Evolutionary conservation across 2,797 vertebrate species (phyloP).

Genomic region (Rhinichthys osculus): DNA sequence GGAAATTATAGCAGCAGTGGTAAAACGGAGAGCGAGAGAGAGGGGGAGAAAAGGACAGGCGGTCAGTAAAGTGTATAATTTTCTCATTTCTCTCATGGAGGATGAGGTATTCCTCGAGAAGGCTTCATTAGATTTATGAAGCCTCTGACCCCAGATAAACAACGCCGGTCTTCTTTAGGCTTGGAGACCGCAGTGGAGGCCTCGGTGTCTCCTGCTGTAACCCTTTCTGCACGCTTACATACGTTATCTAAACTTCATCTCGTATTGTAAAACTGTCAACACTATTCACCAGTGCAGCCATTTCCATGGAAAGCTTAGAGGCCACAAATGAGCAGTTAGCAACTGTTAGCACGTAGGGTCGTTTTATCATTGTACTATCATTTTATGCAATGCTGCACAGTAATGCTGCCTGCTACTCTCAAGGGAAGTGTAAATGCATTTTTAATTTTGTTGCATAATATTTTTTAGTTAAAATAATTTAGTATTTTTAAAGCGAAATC

Average conservation of each 20-base stretch:
- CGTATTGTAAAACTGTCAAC: conserved; percentile 27
- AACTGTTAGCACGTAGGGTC: background rate
- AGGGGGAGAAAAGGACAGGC: conserved; percentile 32
- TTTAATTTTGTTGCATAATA: background rate
- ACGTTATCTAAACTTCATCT: conserved; percentile 14
- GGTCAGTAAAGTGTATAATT: conserved; percentile 76
- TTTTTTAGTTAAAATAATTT: background rate
- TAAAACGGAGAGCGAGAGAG: conserved; percentile 48
- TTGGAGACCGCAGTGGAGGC: conserved; percentile 25
- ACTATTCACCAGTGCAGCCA: background rate
- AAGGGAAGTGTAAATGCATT: background rate
- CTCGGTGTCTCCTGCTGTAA: conserved; percentile 24
- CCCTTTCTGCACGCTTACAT: conserved; percentile 22
- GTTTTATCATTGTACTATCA: background rate
- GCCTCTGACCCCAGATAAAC: conserved; percentile 73
- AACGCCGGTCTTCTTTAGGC: conserved; percentile 33
- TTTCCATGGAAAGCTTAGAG: conserved; percentile 21
- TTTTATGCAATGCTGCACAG: conserved; percentile 7
- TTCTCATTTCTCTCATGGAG: conserved; percentile 80
- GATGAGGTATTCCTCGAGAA: conserved; percentile 79
- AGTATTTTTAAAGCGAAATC: background rate
- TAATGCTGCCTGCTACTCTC: background rate
- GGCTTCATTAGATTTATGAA: conserved; percentile 77
- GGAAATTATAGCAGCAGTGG: conserved; percentile 62
- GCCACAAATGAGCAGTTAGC: conserved; percentile 14